A percentile compares a stretch with the other conserved stretches of the same genome.
phyloP scores from a whole-genome alignment of 1,140 invertebrate genomes.

The Apis florea region DNA sequence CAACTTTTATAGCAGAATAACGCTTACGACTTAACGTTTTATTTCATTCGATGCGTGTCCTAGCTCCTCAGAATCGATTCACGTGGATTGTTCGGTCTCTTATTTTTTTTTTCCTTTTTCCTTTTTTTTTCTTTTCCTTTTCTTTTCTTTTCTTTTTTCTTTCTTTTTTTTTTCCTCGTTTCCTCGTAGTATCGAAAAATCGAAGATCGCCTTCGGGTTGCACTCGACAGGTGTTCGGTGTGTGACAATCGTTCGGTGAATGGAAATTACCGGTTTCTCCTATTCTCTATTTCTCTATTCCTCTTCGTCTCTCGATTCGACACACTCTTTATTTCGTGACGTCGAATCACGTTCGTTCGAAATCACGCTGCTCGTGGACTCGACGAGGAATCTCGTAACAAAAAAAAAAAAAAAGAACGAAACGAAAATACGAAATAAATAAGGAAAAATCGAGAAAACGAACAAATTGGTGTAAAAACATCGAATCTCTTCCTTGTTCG shows the following conservation, averaged over 20 bases:
- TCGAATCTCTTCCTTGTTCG: not conserved
- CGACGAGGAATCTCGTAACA: not conserved
- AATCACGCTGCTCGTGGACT: not conserved
- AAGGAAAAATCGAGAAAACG: conserved; percentile 4
- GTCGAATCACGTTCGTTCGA: conserved; percentile 26
- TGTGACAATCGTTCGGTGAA: conserved; percentile 59
- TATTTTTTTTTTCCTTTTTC: not conserved
- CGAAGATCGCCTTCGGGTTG: conserved; percentile 23
- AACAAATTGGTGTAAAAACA: not conserved
- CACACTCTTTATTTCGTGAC: conserved; percentile 29
- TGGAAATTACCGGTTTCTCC: conserved; percentile 71
- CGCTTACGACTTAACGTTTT: not conserved
- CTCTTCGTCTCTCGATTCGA: conserved; percentile 42
- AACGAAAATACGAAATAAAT: conserved; percentile 31
- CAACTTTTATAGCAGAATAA: not conserved
- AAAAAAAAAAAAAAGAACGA: not conserved
- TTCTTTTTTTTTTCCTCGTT: not conserved
- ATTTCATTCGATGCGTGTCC: not conserved
- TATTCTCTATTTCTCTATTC: conserved; percentile 45
- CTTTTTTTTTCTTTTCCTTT: not conserved
- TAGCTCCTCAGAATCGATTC: not conserved
- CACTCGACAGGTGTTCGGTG: conserved; percentile 65
- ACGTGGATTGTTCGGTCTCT: not conserved
- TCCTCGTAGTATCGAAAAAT: not conserved
- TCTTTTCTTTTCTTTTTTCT: not conserved